Base-by-base conservation (phyloP, 2,888 invertebrate genomes). In the Unio delphinus region DNA sequence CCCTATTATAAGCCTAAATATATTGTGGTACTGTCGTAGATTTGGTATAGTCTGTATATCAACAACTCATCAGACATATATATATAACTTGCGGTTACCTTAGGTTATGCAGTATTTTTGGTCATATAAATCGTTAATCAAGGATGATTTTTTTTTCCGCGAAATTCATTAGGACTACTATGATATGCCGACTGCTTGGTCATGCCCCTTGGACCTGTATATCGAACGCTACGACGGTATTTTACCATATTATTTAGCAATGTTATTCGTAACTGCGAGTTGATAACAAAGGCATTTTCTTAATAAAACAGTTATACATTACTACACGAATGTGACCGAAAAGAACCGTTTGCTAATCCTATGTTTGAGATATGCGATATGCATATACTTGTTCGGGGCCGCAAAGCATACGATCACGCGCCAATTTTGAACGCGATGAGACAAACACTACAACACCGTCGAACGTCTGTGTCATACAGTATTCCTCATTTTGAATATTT, bases 361-460 rank as follows among this genome's bases (percentile, higher is more conserved):
- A 18, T 23, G 26, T 45, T 28, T 55, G 15, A 63, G n/a, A 11
- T 45, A 56, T 7, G 17, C 61, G 66, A 70, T 76, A 65, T 70
- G 67, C 8, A 55, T 80, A 81, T 80, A 67, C 83, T 65, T 67
- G 69, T 73, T 73, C 58, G 58, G 80, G 83, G 82, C 80, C 74
- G 61, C n/a, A 61, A 65, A 75, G 80, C 78, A 76, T 75, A 81
- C 82, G 75, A 81, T 85, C 84, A 86, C 86, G 86, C 86, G 86
- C 86, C 86, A 86, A 84, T 81, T 86, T 86, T 80, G 84, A 86
- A 86, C 82, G 82, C 80, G 77, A 75, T 73, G 69, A 66, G 65
- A 71, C 74, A 69, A 76, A 77, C 64, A 70, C 64, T 68, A 68
- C 68, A 75, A 73, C 65, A 62, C 68, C 18, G 64, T 71, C 67